Base-by-base conservation (phyloP, 2,113 vertebrate genomes). In the Amblyopsis rosae region DNA sequence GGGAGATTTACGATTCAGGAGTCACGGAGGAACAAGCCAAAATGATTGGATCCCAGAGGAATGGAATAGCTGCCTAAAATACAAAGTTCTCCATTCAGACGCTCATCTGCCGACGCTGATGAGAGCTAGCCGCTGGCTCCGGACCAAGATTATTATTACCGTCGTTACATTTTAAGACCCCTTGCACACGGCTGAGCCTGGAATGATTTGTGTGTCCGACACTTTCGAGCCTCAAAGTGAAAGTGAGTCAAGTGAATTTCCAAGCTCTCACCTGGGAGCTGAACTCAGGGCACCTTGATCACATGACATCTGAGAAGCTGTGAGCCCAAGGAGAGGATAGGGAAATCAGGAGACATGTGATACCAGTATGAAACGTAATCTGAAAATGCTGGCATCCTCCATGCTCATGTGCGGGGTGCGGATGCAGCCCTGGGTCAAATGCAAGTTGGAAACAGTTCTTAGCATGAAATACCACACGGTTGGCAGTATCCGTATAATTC, bases 261-360 rank as follows among this genome's bases (percentile, higher is more conserved):
- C 26, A 26, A 26, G 70, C 64, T 47, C 71, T 77, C 72, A 86
- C 75, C 76, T 69, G 63, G 76, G 74, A 67, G 70, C 65, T 79
- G 69, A 82, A 65, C 70, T 13, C 61, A 1, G 73, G 12, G 19
- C 59, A 16, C 61, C n/a, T 15, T 35, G 80, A 81, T 82, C 77
- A 60, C 62, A 69, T 61, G 85, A 87, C 70, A 80, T 61, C 49
- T 13, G 80, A 81, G 69, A 82, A 46, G 77, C 65, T 8, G 57
- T 9, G 32, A 33, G 46, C n/a, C 33, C 47, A 47, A 8, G 15
- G 47, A 69, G 17, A 70, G 50, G n/a, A 47, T 8, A 69, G 19
- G 33, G 80, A 47, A 81, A 82, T 82, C 72, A 16, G 48, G 9
- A 7, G 77, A 80, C 64, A 77, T 54, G 59, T 60, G 63, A 84